These are phyloP conservation scores for Dicrurus megarhynchus DNA, from an alignment of 2,113 vertebrate genomes.

Conservation along the genomic window DNA sequence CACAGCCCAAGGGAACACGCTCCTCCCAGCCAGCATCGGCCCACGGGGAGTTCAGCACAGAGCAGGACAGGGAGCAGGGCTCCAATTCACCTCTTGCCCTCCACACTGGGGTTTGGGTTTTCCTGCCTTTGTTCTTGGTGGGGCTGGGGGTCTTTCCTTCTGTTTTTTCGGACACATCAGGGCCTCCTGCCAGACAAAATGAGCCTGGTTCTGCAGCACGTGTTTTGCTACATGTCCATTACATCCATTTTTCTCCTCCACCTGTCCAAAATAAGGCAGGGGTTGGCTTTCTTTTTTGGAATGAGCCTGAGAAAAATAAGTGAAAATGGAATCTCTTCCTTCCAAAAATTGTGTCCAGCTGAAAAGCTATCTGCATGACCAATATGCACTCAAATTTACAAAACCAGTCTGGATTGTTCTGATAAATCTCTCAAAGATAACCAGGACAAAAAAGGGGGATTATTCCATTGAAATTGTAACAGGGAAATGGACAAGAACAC, in stretches of 20 bases:
- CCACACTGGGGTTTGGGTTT: neutral
- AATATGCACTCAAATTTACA: neutral
- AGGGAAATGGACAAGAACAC: neutral
- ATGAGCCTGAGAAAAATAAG: neutral
- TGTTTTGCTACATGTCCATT: neutral
- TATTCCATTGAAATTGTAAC: neutral
- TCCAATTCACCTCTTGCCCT: neutral
- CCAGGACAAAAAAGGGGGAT: neutral
- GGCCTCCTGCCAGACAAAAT: neutral
- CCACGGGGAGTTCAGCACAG: neutral
- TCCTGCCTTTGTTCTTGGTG: neutral
- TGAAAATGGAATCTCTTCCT: neutral
- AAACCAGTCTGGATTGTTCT: neutral
- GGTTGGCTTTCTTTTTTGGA: neutral
- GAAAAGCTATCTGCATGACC: neutral
- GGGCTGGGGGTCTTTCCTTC: neutral
- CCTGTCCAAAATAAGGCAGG: neutral
- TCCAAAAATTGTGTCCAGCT: neutral
- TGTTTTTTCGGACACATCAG: neutral
- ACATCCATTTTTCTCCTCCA: neutral
- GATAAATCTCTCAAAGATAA: neutral
- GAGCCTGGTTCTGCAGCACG: neutral
- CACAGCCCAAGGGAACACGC: neutral
- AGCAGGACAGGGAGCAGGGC: neutral
- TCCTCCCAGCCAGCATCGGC: neutral